Evolutionary conservation across 2,113 vertebrate species (phyloP).

Genomic region (Siphamia tubifer): DNA sequence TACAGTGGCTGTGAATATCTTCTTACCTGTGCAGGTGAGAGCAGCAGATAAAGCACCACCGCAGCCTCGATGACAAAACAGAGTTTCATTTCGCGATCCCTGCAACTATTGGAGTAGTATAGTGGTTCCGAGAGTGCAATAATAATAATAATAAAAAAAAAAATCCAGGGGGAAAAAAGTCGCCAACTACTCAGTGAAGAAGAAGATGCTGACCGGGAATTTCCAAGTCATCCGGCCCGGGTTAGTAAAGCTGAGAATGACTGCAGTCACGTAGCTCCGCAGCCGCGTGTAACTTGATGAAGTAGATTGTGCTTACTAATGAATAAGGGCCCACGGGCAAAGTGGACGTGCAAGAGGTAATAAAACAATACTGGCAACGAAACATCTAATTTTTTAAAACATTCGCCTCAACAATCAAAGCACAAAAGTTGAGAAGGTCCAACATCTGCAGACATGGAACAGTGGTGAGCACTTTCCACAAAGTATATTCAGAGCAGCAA

Average conservation of each 20-base stretch:
- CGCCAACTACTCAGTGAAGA: not conserved
- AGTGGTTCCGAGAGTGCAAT: not conserved
- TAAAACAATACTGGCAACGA: not conserved
- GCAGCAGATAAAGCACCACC: conserved; percentile 71
- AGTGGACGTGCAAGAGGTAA: not conserved
- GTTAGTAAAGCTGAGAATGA: conserved; percentile 10
- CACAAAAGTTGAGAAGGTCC: not conserved
- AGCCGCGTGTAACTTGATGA: conserved; percentile 58
- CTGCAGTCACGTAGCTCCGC: conserved; percentile 55
- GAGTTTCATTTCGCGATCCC: conserved; percentile 71
- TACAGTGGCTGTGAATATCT: too few relatives aligned
- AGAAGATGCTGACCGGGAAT: conserved; percentile 39
- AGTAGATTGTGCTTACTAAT: conserved; percentile 28
- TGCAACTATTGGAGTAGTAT: conserved; percentile 9
- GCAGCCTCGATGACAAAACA: conserved; percentile 61
- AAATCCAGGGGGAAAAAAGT: conserved; percentile 21
- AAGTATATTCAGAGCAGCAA: too few relatives aligned
- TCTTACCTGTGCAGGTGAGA: conserved; percentile 82
- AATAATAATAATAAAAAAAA: too few relatives aligned
- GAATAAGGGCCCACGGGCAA: conserved; percentile 19
- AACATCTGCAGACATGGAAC: not conserved
- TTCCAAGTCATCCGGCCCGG: conserved; percentile 39
- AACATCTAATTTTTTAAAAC: not conserved
- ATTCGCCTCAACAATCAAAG: not conserved
- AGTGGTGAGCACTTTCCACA: not conserved